A percentile compares a stretch with the other conserved stretches of the same genome.
These are phyloP conservation scores for Acholoe squamosa DNA, from an alignment of 2,888 invertebrate species.

Conservation along the genomic window DNA sequence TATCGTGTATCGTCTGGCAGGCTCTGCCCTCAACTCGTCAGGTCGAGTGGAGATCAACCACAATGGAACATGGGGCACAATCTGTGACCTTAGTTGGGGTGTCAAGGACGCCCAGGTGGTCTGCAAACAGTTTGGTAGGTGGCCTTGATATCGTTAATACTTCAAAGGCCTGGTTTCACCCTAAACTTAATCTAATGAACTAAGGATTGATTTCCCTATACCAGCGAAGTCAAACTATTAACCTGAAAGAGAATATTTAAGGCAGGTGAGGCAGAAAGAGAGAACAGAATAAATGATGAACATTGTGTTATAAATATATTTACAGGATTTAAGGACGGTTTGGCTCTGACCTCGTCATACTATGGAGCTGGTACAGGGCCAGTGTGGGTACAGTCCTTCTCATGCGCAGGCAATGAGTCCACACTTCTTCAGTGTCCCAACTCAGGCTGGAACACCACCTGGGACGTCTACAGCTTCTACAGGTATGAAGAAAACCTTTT, in stretches of 20 bases:
- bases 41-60: slow-evolving; percentile 79
- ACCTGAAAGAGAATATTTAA: too few species aligned
- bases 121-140: slow-evolving; percentile 73
- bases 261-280: too few species aligned
- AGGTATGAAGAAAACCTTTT: neutral
- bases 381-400: slow-evolving; percentile 88
- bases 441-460: slow-evolving; percentile 60
- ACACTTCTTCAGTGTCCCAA: slow-evolving; percentile 86
- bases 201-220: too few species aligned
- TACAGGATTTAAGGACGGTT: slow-evolving; percentile 57
- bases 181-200: too few species aligned
- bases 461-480: slow-evolving; percentile 57
- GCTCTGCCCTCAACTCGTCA: slow-evolving; percentile 69
- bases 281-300: too few species aligned
- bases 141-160: too few species aligned
- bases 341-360: neutral
- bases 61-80: slow-evolving; percentile 75
- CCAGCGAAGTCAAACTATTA: too few species aligned
- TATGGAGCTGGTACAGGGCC: slow-evolving; percentile 63
- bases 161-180: too few species aligned
- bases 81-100: slow-evolving; percentile 77
- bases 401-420: slow-evolving; percentile 88
- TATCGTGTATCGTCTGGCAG: slow-evolving; percentile 60
- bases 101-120: slow-evolving; percentile 75
- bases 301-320: too few species aligned